phyloP scores from a whole-genome alignment of 2,113 vertebrate species.

The Eclectus roratus region DNA sequence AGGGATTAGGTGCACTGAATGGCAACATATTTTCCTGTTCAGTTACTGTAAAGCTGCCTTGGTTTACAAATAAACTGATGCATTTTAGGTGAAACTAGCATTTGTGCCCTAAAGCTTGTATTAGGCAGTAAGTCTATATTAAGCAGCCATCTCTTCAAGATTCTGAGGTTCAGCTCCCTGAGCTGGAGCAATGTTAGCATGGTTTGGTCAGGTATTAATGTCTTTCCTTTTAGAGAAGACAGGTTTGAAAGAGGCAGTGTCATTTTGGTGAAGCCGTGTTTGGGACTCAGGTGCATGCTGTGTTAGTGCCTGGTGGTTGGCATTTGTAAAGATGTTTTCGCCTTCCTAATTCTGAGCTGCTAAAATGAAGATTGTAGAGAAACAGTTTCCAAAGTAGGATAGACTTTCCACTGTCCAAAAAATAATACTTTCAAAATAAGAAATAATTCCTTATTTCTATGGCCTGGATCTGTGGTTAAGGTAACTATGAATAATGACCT shows the following conservation, averaged over 20 bases:
- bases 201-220: neutral
- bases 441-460: neutral
- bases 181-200: neutral
- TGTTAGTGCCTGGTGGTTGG: neutral
- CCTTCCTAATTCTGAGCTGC: neutral
- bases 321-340: neutral
- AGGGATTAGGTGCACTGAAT: neutral
- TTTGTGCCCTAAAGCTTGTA: neutral
- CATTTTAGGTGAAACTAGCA: neutral
- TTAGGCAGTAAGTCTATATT: neutral
- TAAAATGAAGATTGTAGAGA: neutral
- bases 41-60: neutral
- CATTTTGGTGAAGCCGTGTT: rapidly evolving
- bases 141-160: neutral
- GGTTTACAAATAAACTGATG: neutral
- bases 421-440: neutral
- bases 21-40: neutral
- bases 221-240: neutral
- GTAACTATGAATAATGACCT: neutral
- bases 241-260: neutral
- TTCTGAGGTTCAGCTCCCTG: neutral
- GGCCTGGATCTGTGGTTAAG: neutral
- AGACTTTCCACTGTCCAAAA: neutral
- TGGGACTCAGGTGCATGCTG: rapidly evolving
- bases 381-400: neutral